Base-by-base conservation (phyloP, 1,140 invertebrate species). In the Eriosoma lanigerum region DNA sequence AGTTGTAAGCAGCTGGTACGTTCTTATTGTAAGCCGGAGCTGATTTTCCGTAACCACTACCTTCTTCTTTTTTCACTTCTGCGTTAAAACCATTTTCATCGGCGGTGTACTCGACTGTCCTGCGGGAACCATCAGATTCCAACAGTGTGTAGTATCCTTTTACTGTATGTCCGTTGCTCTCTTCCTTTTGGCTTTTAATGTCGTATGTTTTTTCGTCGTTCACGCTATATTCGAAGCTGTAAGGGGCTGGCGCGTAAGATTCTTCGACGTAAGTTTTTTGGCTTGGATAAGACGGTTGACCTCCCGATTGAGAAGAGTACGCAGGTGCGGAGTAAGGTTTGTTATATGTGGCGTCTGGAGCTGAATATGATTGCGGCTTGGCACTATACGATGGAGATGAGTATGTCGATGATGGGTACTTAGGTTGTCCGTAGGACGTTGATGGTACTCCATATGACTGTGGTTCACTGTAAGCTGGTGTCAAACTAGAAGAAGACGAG, bases 121-220 rank as follows among this genome's bases (percentile, higher is more conserved):
- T 86, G 83, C 89, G 89, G 9, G 88, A 88, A 24, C 90, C 89
- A 3, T 90, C 87, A 9, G 90, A 86, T 80, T 88, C 87, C 0
- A 88, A 86, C 1, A 88, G 85, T 32, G 82, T 82, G 76, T 84
- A 84, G 52, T 80, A 50, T 80, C 85, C 85, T 50, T 82, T 82
- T 12, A 85, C 84, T 8, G 62, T 68, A 68, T 85, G 82, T 38
- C 85, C 85, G 64, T 85, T 83, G 29, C 85, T 78, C 32, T 82
- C 82, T 58, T 85, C 84, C n/a, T 82, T 76, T 80, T 84, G 84
- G 60, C 82, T 82, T 52, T 84, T 83, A 48, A 82, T 81, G 58
- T 84, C 84, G 19, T 83, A 84, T 17, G 84, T 84, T 21, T 84
- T 73, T 3, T 83, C 81, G 54, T 84, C 84, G 44, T 83, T 82